These are phyloP conservation scores for Gavia stellata DNA, from an alignment of 2,113 vertebrate genomes.

Conservation along the genomic window DNA sequence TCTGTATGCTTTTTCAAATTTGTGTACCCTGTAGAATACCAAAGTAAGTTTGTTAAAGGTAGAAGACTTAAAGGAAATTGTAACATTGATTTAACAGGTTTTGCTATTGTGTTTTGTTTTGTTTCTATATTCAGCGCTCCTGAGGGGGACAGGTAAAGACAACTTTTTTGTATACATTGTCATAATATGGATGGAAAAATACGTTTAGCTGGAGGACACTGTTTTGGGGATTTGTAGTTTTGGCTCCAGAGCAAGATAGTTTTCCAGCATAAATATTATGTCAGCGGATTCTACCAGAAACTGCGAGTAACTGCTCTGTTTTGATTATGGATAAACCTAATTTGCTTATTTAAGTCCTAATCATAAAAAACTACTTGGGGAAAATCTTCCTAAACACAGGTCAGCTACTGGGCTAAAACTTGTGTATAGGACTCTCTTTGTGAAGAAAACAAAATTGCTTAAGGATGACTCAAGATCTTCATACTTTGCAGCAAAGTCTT, in stretches of 20 bases:
- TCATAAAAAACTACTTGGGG: not conserved
- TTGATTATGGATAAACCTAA: not conserved
- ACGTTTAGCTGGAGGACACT: not conserved
- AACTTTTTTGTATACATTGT: not conserved
- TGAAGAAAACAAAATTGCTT: not conserved
- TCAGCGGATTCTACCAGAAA: not conserved
- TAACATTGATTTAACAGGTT: not conserved
- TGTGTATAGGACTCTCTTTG: not conserved
- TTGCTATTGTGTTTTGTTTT: slow-evolving; percentile 24
- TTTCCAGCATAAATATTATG: not conserved
- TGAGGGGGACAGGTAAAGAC: slow-evolving; percentile 52
- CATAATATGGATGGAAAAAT: not conserved
- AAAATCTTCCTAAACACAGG: not conserved
- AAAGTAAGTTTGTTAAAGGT: not conserved
- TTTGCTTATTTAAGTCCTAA: not conserved
- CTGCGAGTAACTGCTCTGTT: not conserved
- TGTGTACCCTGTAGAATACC: not conserved
- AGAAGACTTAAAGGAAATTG: not conserved
- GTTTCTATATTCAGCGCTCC: slow-evolving; percentile 24
- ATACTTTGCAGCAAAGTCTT: not conserved
- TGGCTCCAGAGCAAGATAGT: not conserved
- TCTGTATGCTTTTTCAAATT: not conserved
- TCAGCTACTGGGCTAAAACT: not conserved
- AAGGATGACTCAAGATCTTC: not conserved
- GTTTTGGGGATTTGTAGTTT: not conserved